Conservation (phyloP, 1,140 invertebrate species). For the Onthophagus taurus region DNA sequence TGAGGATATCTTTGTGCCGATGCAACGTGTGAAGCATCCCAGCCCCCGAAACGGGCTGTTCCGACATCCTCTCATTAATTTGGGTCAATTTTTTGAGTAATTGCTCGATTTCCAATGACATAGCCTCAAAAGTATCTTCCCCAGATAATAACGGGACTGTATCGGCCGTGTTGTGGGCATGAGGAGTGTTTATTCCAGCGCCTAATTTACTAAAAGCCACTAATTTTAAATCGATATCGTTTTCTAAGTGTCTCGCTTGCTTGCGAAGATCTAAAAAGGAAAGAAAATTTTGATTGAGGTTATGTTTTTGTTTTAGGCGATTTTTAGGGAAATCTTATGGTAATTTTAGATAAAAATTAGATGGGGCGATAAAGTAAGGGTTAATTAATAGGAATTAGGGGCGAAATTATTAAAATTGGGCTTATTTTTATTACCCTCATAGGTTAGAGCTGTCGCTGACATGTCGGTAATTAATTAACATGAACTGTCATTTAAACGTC, state of each 20-base stretch:
- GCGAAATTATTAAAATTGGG: too few species aligned
- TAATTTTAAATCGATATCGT: conserved; percentile 93
- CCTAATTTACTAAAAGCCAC: conserved; percentile 93
- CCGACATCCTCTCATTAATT: conserved; percentile 83
- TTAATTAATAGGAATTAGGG: too few species aligned
- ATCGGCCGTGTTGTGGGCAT: conserved; percentile 47
- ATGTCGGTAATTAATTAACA: conserved; percentile 9
- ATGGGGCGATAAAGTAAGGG: not conserved
- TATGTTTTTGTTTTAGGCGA: not conserved
- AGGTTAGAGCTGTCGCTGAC: conserved; percentile 15
- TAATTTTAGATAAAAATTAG: not conserved
- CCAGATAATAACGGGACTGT: conserved; percentile 73
- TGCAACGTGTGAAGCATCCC: conserved; percentile 87
- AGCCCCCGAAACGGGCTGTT: conserved; percentile 63
- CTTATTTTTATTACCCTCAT: conserved; percentile 17
- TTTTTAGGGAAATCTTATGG: not conserved
- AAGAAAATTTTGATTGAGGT: too few species aligned
- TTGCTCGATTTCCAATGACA: conserved; percentile 85
- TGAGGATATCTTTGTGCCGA: conserved; percentile 86
- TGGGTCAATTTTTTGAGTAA: conserved; percentile 70
- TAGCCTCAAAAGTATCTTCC: conserved; percentile 86
- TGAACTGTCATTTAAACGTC: too few species aligned
- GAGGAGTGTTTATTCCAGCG: conserved; percentile 49
- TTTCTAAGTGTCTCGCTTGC: conserved; percentile 87
- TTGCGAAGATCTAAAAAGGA: conserved; percentile 73